Base-by-base conservation (phyloP, 2,888 invertebrate species). In the Apomyelois bistriatella region DNA sequence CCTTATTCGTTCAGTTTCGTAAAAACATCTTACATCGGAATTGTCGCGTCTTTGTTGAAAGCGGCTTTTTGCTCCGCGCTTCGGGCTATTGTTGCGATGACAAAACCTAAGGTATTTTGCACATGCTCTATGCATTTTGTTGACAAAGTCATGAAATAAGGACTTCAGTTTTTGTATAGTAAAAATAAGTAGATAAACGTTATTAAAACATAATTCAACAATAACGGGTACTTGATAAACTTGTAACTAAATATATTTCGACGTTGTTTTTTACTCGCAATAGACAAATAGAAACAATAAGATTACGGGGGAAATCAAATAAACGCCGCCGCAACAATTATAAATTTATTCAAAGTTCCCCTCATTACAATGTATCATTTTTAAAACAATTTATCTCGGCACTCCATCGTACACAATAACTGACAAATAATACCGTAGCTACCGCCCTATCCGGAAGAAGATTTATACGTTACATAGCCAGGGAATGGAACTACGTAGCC, bases 401-500 rank as follows among this genome's bases (percentile, higher is more conserved):
- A 16, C 35, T 28, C 30, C 41, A 41, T 30, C 49, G 22, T 49
- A n/a, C 55, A 65, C 62, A 62, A 62, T 59, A 62, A 60, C 57
- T 64, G 66, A 71, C 71, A 74, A 74, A 70, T 65, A 65, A 56
- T 70, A 63, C 64, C 65, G 70, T 66, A 61, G 58, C 36, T 37
- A 30, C 75, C 80, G 73, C 80, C 84, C 80, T 74, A 74, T 83
- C 82, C 82, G 74, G 73, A 64, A 62, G 52, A 72, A 81, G 81
- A 85, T 83, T 84, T 81, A 84, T 70, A 66, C 65, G 58, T 61
- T 32, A 75, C 70, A 72, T 76, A 74, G 70, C 74, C 64, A 66
- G 74, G 73, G 76, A 75, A 73, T 70, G 64, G 64, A 74, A 74
- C 72, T 77, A 79, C 82, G 64, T 64, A 73, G 74, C 72, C 79